Base-by-base conservation (phyloP, 2,797 vertebrate species). In the Rhynchonycteris naso region DNA sequence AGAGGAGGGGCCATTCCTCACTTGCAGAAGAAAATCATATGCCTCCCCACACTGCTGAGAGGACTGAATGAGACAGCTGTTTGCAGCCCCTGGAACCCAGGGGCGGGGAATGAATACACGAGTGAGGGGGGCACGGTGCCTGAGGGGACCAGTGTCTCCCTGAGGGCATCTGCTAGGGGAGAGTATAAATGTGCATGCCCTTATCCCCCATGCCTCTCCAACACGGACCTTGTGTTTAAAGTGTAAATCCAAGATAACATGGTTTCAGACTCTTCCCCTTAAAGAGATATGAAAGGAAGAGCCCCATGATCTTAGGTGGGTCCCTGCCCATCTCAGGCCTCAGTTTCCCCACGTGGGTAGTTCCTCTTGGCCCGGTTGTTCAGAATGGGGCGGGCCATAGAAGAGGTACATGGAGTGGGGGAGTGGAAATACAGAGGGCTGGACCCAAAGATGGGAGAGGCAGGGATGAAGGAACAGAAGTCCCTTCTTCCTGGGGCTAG, bases 61-160 rank as follows among this genome's bases (percentile, higher is more conserved):
- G 26, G 16, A 26, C 13, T 59, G 30, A 74, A 72, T 0, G 1
- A 76, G 59, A 63, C 16, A 7, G 47, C 2, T 19, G 15, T 30
- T 35, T 58, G 43, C 10, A 10, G 69, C 12, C 5, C 65, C 47
- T 14, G 56, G 61, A 28, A 30, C 30, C n/a, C 26, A 15, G 52
- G 68, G 22, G 2, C 21, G 35, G 0, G 1, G n/a, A 10, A 28
- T 16, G 28, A 52, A 4, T 2, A 0, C 0, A 0, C 30, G 2
- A 7, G 71, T 33, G 3, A n/a, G 71, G 11, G 13, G 28, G 4
- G 18, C 9, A 6, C 1, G 0, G 2, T 30, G 19, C 61, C 58
- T 5, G 0, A 56, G 35, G 93, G 71, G 28, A 50, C 3, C 33
- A 33, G 50, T 4, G 2, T 80, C 72, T 78, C 52, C 24, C 58